A percentile compares a stretch with the other conserved stretches of the same genome.
phyloP scores from a whole-genome alignment of 2,113 vertebrate genomes.

The Nerophis ophidion region DNA sequence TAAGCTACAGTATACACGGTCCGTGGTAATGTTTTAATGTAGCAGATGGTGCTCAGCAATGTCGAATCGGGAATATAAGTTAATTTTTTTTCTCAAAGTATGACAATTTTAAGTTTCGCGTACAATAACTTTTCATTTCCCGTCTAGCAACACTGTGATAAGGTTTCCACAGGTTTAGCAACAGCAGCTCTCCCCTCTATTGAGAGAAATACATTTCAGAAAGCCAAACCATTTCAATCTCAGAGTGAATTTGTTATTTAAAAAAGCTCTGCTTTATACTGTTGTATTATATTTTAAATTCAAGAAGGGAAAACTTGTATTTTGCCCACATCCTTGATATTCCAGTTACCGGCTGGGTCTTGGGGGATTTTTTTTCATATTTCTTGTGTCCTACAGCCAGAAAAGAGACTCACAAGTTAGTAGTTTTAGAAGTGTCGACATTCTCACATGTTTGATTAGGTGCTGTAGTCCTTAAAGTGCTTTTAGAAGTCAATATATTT shows the following conservation, averaged over 20 bases:
- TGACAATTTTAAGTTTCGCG: no score
- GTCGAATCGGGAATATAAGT: no score
- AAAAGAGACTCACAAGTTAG: constrained; percentile 43
- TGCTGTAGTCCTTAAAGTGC: constrained; percentile 1
- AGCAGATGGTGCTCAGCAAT: no score
- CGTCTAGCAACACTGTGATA: no score
- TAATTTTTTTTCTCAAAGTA: no score
- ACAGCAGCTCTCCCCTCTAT: constrained; percentile 56
- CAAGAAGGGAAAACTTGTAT: no score
- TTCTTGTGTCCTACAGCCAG: constrained; percentile 23
- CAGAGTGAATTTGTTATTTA: constrained; percentile 3
- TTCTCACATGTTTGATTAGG: neutral
- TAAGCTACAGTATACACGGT: no score
- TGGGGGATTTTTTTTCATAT: constrained; percentile 45
- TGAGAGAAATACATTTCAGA: constrained; percentile 40
- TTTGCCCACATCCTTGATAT: neutral
- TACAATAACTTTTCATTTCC: no score
- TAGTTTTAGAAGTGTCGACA: constrained; percentile 57
- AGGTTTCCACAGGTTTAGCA: constrained; percentile 17
- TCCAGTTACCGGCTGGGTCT: constrained; percentile 26
- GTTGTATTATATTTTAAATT: neutral
- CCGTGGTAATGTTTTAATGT: no score
- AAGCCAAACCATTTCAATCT: neutral
- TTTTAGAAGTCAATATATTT: constrained; percentile 11
- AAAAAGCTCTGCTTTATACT: constrained; percentile 2